A percentile compares a stretch with the other conserved stretches of the same genome.
These are phyloP conservation scores for Ischnura elegans DNA, from an alignment of 2,888 invertebrate genomes.

Conservation along the genomic window DNA sequence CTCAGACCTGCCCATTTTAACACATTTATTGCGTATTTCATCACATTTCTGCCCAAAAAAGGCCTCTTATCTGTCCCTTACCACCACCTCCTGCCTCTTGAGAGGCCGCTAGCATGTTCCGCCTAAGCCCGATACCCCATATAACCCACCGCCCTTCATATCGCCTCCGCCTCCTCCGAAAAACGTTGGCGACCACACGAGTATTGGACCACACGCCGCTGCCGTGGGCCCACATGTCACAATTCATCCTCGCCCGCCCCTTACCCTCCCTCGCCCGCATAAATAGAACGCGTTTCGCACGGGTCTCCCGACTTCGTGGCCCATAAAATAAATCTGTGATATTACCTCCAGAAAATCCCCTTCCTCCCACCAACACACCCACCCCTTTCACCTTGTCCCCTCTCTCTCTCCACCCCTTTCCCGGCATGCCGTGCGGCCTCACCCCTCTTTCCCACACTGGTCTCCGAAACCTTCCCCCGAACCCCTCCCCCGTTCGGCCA, in stretches of 20 bases:
- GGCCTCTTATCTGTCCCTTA: too few species aligned
- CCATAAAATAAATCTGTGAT: conserved; percentile 61
- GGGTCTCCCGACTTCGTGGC: conserved; percentile 38
- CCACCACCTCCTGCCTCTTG: background rate
- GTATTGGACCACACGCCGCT: background rate
- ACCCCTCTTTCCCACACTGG: background rate
- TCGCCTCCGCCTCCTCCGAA: background rate
- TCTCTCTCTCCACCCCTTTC: background rate
- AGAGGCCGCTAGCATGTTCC: background rate
- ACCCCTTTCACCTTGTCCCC: background rate
- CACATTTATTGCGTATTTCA: too few species aligned
- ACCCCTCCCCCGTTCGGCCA: background rate
- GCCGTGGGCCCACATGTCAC: conserved; percentile 2
- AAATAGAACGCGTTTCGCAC: conserved; percentile 44
- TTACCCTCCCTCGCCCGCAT: background rate
- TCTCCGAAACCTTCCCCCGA: background rate
- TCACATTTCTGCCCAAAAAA: too few species aligned
- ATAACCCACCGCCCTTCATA: background rate
- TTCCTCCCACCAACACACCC: background rate
- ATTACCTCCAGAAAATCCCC: conserved; percentile 49
- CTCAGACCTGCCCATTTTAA: too few species aligned
- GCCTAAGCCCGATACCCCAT: background rate
- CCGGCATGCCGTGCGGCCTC: background rate
- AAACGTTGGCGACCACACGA: background rate
- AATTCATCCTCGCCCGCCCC: background rate